Conservation (phyloP, 64 coral and sea anemone genomes). For the Stichodactyla helianthus region DNA sequence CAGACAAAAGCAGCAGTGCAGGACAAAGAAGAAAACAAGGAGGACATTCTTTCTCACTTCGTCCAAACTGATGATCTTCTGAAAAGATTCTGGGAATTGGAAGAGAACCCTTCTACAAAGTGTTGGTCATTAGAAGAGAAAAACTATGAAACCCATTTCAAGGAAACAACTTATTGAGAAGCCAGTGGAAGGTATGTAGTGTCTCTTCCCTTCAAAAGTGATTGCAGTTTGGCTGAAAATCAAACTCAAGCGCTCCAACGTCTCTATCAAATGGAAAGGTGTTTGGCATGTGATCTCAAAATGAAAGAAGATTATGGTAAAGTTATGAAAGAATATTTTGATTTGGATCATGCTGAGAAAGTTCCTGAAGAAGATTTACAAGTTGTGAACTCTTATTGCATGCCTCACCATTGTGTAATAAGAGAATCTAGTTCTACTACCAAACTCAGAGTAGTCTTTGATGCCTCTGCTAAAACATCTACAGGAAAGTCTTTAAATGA, state of each 20-base stretch:
- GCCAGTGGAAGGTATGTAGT: neutral
- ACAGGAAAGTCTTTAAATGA: slow-evolving; percentile 31
- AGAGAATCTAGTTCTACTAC: neutral
- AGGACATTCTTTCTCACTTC: neutral
- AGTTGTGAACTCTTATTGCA: too few species aligned
- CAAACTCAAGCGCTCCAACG: neutral
- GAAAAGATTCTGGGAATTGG: slow-evolving; percentile 4
- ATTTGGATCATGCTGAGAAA: too few species aligned
- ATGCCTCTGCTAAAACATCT: slow-evolving; percentile 22
- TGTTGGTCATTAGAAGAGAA: neutral
- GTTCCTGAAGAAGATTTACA: too few species aligned
- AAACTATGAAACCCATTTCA: neutral
- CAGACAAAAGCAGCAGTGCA: neutral
- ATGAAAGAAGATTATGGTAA: too few species aligned
- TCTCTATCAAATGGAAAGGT: too few species aligned
- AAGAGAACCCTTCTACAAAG: neutral
- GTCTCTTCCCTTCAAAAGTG: neutral
- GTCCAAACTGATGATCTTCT: neutral
- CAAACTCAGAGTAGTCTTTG: slow-evolving; percentile 43
- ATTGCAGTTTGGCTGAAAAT: slow-evolving; percentile 16
- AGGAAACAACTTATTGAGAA: neutral
- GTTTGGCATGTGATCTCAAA: too few species aligned
- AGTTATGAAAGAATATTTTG: too few species aligned
- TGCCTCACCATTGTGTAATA: too few species aligned
- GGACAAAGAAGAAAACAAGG: neutral